Percentiles rank a stretch among this genome's conserved stretches.
phyloP scores from a whole-genome alignment of 2,113 vertebrate genomes.

The Eolophus roseicapilla region DNA sequence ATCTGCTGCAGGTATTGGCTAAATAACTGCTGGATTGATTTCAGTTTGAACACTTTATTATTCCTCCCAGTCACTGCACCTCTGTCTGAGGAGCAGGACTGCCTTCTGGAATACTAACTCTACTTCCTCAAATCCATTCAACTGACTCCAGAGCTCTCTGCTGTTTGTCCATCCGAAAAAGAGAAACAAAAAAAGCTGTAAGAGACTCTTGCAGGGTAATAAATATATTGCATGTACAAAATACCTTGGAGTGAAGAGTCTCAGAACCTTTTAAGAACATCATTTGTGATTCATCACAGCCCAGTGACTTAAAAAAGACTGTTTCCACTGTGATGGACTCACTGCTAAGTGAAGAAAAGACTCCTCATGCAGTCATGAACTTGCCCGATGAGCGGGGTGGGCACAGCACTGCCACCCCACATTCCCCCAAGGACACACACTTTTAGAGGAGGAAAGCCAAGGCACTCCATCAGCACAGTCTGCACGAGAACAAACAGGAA shows the following conservation, averaged over 20 bases:
- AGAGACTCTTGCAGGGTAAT: not conserved
- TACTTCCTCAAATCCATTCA: not conserved
- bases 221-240: not conserved
- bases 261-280: not conserved
- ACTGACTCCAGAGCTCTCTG: not conserved
- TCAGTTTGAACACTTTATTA: constrained; percentile 36
- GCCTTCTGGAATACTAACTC: constrained; percentile 31
- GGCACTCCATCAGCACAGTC: not conserved
- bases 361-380: not conserved
- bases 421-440: rapidly evolving
- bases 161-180: not conserved
- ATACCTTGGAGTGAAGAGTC: not conserved
- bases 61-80: constrained; percentile 17
- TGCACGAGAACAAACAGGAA: not conserved
- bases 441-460: not conserved
- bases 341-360: rapidly evolving
- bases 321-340: not conserved
- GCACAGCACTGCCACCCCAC: not conserved
- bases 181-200: not conserved
- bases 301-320: not conserved
- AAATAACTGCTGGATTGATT: constrained; percentile 42
- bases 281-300: not conserved
- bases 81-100: not conserved
- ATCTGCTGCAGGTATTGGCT: constrained; percentile 67
- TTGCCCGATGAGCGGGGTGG: rapidly evolving